phyloP scores from a whole-genome alignment of 1,140 invertebrate genomes.

The Heliothis subflexa region DNA sequence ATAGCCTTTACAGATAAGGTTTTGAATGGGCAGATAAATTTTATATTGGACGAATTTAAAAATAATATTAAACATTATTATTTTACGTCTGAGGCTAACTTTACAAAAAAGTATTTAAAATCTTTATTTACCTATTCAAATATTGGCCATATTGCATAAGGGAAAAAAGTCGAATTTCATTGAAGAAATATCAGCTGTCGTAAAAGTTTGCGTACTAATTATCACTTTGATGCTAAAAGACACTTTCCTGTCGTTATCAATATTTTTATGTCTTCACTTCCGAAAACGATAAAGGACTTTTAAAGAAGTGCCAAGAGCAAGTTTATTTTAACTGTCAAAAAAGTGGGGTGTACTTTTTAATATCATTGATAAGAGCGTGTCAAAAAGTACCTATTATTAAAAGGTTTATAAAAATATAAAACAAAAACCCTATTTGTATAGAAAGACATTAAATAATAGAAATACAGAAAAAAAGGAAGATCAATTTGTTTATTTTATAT shows the following conservation, averaged over 20 bases:
- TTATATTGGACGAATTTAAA: no score
- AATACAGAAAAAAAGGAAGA: neutral
- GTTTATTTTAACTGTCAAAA: neutral
- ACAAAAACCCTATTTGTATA: no score
- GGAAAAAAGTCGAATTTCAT: neutral
- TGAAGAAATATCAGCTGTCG: neutral
- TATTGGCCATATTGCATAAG: neutral
- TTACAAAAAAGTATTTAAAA: no score
- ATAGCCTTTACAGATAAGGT: constrained; percentile 3
- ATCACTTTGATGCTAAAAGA: constrained; percentile 34
- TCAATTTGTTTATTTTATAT: neutral
- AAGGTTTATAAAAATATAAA: no score
- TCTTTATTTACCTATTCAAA: no score
- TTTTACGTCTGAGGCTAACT: neutral
- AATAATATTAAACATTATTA: neutral
- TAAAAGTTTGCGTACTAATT: constrained; percentile 9
- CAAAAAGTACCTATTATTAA: no score
- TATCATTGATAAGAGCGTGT: no score
- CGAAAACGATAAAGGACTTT: constrained; percentile 26
- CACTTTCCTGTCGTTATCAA: constrained; percentile 31
- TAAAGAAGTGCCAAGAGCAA: constrained; percentile 1
- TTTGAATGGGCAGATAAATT: neutral
- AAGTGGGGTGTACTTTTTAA: neutral
- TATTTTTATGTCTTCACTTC: constrained; percentile 29
- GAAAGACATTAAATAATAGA: no score